These are phyloP conservation scores for Ptychochromis oligacanthus DNA, from an alignment of 2,113 vertebrate species.

Conservation along the genomic window DNA sequence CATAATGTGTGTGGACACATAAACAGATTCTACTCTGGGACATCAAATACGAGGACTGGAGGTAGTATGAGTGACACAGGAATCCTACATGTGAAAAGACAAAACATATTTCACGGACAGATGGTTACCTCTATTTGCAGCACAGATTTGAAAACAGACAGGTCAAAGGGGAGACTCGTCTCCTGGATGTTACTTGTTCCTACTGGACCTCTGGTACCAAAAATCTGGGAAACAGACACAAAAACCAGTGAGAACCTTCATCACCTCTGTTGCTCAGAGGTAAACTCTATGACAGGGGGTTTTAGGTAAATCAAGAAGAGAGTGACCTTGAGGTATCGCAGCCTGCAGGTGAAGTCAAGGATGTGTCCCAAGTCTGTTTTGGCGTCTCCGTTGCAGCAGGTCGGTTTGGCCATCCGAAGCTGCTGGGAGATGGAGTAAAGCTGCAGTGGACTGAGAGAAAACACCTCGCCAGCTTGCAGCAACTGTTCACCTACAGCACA, in stretches of 20 bases:
- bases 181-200: conserved; percentile 97
- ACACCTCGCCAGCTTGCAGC: conserved; percentile 90
- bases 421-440: conserved; percentile 92
- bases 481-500: conserved; percentile 89
- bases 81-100: neutral
- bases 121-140: conserved; percentile 91
- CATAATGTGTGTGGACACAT: neutral
- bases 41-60: no score
- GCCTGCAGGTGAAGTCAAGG: conserved; percentile 96
- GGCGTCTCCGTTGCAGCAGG: conserved; percentile 91
- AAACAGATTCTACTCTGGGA: no score
- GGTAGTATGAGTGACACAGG: no score
- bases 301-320: neutral
- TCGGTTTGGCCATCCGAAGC: conserved; percentile 89
- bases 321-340: conserved; percentile 92
- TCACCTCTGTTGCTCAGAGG: neutral
- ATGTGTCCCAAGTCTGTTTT: conserved; percentile 96
- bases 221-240: conserved; percentile 79
- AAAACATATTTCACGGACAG: neutral
- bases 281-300: neutral
- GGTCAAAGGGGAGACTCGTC: conserved; percentile 87
- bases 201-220: conserved; percentile 86
- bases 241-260: neutral
- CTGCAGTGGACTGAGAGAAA: conserved; percentile 90
- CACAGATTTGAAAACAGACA: conserved; percentile 95